Percentiles rank a stretch among this genome's conserved stretches.
phyloP scores from a whole-genome alignment of 2,888 invertebrate species.

The Temnothorax unifasciatus region DNA sequence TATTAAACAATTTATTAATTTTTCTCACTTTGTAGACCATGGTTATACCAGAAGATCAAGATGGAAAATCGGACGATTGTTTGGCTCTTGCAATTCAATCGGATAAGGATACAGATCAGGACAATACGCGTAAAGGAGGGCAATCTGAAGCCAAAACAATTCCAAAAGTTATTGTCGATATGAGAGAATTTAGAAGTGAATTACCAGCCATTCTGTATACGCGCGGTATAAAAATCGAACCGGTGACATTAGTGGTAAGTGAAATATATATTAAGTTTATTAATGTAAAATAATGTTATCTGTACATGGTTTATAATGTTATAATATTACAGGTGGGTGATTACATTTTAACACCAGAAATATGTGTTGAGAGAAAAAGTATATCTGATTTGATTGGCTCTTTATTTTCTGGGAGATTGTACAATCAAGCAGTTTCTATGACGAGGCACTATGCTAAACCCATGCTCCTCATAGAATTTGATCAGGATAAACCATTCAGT shows the following conservation, averaged over 20 bases:
- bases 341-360: slow-evolving; percentile 98
- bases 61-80: slow-evolving; percentile 92
- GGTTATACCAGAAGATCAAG: slow-evolving; percentile 95
- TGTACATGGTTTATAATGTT: slow-evolving; percentile 8
- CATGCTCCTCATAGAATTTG: slow-evolving; percentile 97
- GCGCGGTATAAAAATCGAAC: slow-evolving; percentile 96
- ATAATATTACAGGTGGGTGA: slow-evolving; percentile 93
- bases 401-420: slow-evolving; percentile 96
- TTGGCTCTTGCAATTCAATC: slow-evolving; percentile 84
- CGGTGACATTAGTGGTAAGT: slow-evolving; percentile 92
- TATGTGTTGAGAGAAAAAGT: slow-evolving; percentile 98
- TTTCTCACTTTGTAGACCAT: slow-evolving; percentile 88
- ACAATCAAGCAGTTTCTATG: slow-evolving; percentile 98
- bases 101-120: slow-evolving; percentile 73
- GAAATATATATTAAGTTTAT: not conserved
- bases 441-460: slow-evolving; percentile 95
- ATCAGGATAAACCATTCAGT: slow-evolving; percentile 96
- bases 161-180: slow-evolving; percentile 94
- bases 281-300: slow-evolving; percentile 2
- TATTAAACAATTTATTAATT: not conserved
- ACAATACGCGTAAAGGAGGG: slow-evolving; percentile 90
- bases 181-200: slow-evolving; percentile 99
- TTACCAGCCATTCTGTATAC: slow-evolving; percentile 97
- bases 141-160: slow-evolving; percentile 71
- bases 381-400: slow-evolving; percentile 98